Percentiles rank a stretch among this genome's conserved stretches.
Conservation (phyloP, 2,888 invertebrate genomes). For the Orthosia cruda region DNA sequence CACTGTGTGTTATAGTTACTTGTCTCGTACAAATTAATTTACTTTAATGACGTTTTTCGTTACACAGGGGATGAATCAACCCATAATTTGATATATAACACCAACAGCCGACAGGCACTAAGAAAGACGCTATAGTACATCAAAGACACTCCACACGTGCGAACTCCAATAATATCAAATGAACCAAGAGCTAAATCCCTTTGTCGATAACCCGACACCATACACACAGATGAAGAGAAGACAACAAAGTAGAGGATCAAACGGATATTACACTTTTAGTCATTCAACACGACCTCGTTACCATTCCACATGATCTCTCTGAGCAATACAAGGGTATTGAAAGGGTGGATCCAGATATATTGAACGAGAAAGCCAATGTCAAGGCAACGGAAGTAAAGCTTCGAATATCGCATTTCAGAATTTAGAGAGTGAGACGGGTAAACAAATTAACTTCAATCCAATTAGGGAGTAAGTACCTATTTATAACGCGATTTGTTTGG, state of each 20-base stretch:
- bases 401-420: conserved; percentile 61
- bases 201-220: conserved; percentile 43
- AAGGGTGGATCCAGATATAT: conserved; percentile 49
- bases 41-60: not conserved
- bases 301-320: conserved; percentile 30
- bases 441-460: conserved; percentile 50
- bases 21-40: too few relatives aligned
- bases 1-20: too few relatives aligned
- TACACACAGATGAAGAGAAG: conserved; percentile 63
- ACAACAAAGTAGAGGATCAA: conserved; percentile 74
- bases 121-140: not conserved
- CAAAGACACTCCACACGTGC: conserved; percentile 5
- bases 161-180: conserved; percentile 37
- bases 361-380: conserved; percentile 67
- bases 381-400: conserved; percentile 65
- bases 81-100: conserved; percentile 12
- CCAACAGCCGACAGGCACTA: too few relatives aligned
- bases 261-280: conserved; percentile 72
- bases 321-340: not conserved
- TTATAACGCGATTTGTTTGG: conserved; percentile 21
- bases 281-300: conserved; percentile 63
- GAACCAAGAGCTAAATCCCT: conserved; percentile 34
- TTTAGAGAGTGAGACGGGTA: conserved; percentile 34
- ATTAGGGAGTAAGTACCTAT: conserved; percentile 19
- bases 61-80: not conserved